Base-by-base conservation (phyloP, 2,113 vertebrate species). In the Copsychus sechellarum region DNA sequence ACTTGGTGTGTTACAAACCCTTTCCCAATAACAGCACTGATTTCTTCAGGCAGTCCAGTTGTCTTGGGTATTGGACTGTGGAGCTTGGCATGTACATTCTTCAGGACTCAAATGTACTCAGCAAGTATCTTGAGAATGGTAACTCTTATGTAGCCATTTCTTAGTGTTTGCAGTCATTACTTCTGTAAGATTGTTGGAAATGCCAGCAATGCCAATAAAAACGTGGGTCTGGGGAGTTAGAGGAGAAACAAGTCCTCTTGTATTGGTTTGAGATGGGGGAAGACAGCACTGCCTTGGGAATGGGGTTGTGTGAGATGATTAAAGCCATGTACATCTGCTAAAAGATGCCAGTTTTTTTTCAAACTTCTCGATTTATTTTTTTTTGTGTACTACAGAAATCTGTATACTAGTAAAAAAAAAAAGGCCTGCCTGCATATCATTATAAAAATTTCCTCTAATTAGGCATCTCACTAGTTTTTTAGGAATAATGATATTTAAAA, bases 51-150 rank as follows among this genome's bases (percentile, higher is more conserved):
- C 11, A 24, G 26, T 24, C 12, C 8, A 26, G 0, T 43, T 86
- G 19, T 64, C 14, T 65, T 45, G 16, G 6, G 8, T 71, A 5
- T 9, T 31, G 56, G 34, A 25, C 25, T 43, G 6, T 71, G 36
- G 45, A 34, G 12, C 13, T 15, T 48, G 16, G 29, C 6, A 15
- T 1, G 1, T 54, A 2, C 1, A 0, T 72, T 38, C 24, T 80
- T 72, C 18, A 48, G 69, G 42, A 47, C 45, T 81, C 11, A 53
- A 11, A 8, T 43, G 13, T 58, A 23, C 6, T 36, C 8, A 2
- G 14, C 8, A 45, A 42, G n/a, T 26, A 25, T 86, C 11, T 73
- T 65, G 50, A 43, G 18, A 80, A 43, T 51, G 9, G 1, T 43
- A 79, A 45, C 29, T 66, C 19, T 28, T 50, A 40, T 6, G 6